Base-by-base conservation (phyloP, 2,888 invertebrate species). In the Aelia acuminata region DNA sequence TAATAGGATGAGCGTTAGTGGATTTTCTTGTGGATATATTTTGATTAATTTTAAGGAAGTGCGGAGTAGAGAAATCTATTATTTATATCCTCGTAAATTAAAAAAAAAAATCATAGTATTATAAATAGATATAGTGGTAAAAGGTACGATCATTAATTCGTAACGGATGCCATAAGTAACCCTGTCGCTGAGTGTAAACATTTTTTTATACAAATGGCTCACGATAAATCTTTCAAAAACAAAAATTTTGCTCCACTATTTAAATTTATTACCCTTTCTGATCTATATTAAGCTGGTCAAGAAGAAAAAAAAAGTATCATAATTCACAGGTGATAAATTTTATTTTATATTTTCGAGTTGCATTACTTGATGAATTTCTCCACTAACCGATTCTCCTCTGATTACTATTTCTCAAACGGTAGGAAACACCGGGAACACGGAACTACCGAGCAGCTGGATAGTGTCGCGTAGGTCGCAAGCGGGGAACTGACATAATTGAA, bases 391-490 rank as follows among this genome's bases (percentile, higher is more conserved):
- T 70, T 70, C n/a, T n/a, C 63, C 5, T 20, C 11, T 15, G 18
- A 31, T 18, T 8, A 53, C 63, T 35, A 70, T 70, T 70, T 35
- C 20, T 70, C 63, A 18, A 35, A 35, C 20, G 63, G 63, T n/a
- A 70, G 63, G 63, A 26, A 57, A 57, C n/a, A n/a, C 57, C 35
- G 63, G 8, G 31, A 70, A 70, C 31, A 70, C 63, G 63, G 63
- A 70, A 70, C 63, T 70, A 70, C 31, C 63, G 20, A 57, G 31
- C 35, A 31, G 20, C 5, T 31, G 63, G 20, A 70, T 35, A 70
- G 63, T 70, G 63, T 70, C 63, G 63, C 63, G 63, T 70, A 70
- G 63, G 63, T 70, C 63, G 63, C 35, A 70, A 70, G 57, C 57
- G 13, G 7, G 20, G 63, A 35, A 31, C 63, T 70, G 63, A 70